Base-by-base conservation (phyloP, 2,113 vertebrate genomes). In the Gobiocypris rarus region DNA sequence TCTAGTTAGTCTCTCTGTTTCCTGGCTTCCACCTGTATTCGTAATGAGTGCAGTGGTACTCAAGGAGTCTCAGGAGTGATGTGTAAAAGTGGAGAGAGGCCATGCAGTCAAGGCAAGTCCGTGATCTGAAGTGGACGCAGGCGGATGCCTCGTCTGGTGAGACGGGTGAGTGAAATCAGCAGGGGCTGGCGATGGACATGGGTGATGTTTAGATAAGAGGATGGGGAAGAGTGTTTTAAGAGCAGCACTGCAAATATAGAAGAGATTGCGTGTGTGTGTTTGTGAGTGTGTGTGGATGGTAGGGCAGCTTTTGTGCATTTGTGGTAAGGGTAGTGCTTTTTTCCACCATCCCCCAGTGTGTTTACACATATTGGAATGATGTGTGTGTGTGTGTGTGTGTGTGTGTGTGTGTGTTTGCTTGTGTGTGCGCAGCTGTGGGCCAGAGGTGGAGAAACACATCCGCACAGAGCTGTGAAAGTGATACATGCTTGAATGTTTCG, bases 341-440 rank as follows among this genome's bases (percentile, higher is more conserved):
- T 67, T 67, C 83, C 52, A 82, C 65, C 83, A 80, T 80, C 83
- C 80, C 83, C 80, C 74, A 80, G 69, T 69, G 67, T 56, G 75
- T 67, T 56, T 56, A 75, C 73, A 75, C 73, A 83, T 86, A 75
- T 50, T 83, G 87, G 69, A 87, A 45, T 34, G 77, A 80, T 50
- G 28, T 17, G 15, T 63, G 61, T 63, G 48, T 50, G 43, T 52
- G 43, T 86, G 63, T 74, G 81, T 87, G 77, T 86, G 77, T 85
- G 83, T 75, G 67, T 75, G 81, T 70, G 61, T 76, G 59, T 85
- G 79, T 73, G 41, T 34, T 45, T 61, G 50, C 43, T 43, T 70
- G 82, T 76, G 71, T 84, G 76, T 86, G 85, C 83, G 80, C 89
- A 91, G 90, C 89, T 90, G 86, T 80, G 81, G 71, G 56, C 86